These are phyloP conservation scores for Hirtodrosophila histrioides DNA, from an alignment of 2,888 invertebrate species.

Conservation along the genomic window DNA sequence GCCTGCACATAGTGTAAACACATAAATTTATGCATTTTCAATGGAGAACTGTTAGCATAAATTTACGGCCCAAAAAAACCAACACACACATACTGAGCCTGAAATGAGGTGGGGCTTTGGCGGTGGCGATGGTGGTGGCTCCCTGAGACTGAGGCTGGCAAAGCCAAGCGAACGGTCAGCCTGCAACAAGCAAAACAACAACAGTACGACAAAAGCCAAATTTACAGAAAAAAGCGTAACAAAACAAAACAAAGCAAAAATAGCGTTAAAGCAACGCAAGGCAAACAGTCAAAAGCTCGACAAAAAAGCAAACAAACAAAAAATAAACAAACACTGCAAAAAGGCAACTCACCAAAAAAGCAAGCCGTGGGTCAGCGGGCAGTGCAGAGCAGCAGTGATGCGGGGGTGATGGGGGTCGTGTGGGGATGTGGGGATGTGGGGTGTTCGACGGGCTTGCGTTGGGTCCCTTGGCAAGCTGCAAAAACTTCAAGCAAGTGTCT, in stretches of 20 bases:
- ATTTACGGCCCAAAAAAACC: conserved; percentile 66
- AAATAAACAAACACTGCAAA: conserved; percentile 64
- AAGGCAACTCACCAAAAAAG: conserved; percentile 58
- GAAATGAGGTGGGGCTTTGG: conserved; percentile 10
- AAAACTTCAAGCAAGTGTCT: conserved; percentile 56
- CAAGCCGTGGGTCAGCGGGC: conserved; percentile 44
- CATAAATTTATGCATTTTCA: conserved; percentile 80
- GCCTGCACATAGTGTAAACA: conserved; percentile 77
- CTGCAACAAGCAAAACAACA: conserved; percentile 1
- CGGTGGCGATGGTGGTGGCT: background rate
- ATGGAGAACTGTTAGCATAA: conserved; percentile 79
- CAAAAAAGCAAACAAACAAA: conserved; percentile 56
- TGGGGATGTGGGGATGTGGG: background rate
- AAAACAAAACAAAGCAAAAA: conserved; percentile 71
- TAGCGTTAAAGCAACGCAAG: conserved; percentile 75
- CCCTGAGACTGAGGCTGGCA: conserved; percentile 15
- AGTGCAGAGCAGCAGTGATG: background rate
- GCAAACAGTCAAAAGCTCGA: conserved; percentile 71
- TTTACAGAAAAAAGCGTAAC: conserved; percentile 54
- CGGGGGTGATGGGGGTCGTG: background rate
- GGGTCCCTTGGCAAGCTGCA: conserved; percentile 26
- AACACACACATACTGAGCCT: conserved; percentile 22
- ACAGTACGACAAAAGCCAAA: conserved; percentile 22
- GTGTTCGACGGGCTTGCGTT: conserved; percentile 4
- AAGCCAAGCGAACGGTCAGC: conserved; percentile 50